Evolutionary conservation across 2,797 vertebrate genomes (phyloP).

Genomic region (Acanthurus tractus): DNA sequence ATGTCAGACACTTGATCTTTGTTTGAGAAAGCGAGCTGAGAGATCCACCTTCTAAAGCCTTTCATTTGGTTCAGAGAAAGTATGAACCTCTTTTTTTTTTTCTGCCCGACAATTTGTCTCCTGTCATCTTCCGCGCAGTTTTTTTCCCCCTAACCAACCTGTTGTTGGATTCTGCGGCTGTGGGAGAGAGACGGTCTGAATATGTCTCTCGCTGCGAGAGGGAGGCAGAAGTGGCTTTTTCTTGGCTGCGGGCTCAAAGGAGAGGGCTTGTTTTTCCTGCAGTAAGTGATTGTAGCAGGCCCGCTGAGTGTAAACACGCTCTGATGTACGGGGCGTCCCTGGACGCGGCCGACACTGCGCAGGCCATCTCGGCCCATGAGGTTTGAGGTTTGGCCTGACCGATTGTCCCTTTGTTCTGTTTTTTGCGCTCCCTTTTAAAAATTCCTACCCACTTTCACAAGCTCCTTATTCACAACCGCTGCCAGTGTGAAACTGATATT

Average conservation of each 20-base stretch:
- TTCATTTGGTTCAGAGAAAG: conserved; percentile 65
- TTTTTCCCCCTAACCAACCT: conserved; percentile 57
- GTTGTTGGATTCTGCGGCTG: conserved; percentile 67
- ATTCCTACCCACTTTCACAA: conserved; percentile 62
- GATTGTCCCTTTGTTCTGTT: conserved; percentile 69
- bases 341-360: conserved; percentile 54
- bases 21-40: conserved; percentile 44
- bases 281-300: conserved; percentile 83
- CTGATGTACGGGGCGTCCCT: conserved; percentile 66
- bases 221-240: conserved; percentile 78
- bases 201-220: conserved; percentile 60
- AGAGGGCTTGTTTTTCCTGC: conserved; percentile 79
- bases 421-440: conserved; percentile 58
- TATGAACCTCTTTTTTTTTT: conserved; percentile 32
- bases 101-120: conserved; percentile 63
- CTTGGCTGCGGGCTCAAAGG: conserved; percentile 83
- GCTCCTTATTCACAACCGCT: conserved; percentile 21
- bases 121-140: conserved; percentile 58
- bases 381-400: conserved; percentile 70
- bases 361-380: conserved; percentile 69
- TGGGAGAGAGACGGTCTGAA: conserved; percentile 66
- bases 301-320: conserved; percentile 80
- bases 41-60: conserved; percentile 46
- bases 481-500: conserved; percentile 36
- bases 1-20: conserved; percentile 46